These are phyloP conservation scores for Xyrauchen texanus DNA, from an alignment of 2,113 vertebrate genomes.

Conservation along the genomic window DNA sequence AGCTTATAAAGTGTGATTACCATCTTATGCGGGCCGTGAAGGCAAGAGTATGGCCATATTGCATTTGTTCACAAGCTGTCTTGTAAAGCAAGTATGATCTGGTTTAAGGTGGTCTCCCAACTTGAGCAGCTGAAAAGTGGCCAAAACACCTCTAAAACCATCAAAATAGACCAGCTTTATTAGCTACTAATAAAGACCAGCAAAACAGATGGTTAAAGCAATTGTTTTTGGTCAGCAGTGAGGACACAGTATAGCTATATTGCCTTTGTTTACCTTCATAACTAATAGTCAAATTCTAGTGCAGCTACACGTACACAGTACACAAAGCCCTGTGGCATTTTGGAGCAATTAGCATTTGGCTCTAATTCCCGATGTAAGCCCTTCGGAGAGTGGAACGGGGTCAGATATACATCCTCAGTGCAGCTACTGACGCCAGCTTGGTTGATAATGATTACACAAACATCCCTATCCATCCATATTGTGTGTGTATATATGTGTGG, in stretches of 20 bases:
- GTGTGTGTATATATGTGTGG: constrained; percentile 16
- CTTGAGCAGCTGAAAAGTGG: no score
- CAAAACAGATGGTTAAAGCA: no score
- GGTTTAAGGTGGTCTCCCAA: no score
- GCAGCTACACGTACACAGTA: no score
- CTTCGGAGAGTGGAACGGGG: not conserved
- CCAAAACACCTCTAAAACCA: no score
- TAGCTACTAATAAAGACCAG: no score
- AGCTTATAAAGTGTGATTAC: constrained; percentile 20
- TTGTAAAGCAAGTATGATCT: no score
- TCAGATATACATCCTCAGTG: constrained; percentile 12
- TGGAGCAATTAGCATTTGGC: constrained; percentile 35
- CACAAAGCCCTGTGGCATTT: constrained; percentile 13
- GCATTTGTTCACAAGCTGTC: not conserved
- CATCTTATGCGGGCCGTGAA: not conserved
- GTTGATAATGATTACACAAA: constrained; percentile 66
- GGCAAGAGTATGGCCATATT: constrained; percentile 1
- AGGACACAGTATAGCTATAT: no score
- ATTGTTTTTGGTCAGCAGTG: no score
- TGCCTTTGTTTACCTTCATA: no score
- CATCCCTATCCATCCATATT: constrained; percentile 49
- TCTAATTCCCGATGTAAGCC: not conserved
- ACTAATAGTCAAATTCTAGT: no score
- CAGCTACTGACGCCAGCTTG: constrained; percentile 44
- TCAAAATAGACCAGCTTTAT: no score